phyloP scores from a whole-genome alignment of 2,113 vertebrate species.

The Grantiella picta region DNA sequence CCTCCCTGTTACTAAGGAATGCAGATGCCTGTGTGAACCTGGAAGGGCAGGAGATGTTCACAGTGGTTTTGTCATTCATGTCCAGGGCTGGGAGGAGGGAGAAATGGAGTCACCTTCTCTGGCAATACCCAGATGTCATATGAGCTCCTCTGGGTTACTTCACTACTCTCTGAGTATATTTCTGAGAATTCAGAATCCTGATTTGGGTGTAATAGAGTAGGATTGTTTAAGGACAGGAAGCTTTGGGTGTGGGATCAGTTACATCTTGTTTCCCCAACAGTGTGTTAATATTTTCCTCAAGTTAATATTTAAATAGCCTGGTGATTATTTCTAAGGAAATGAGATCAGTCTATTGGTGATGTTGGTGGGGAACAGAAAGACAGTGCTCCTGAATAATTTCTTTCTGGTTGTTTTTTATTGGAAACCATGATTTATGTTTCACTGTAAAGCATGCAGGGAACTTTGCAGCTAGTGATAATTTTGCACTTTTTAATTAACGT shows the following conservation, averaged over 20 bases:
- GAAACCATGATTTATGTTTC: background rate
- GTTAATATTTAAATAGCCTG: background rate
- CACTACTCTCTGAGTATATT: background rate
- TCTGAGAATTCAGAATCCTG: background rate
- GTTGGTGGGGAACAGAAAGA: background rate
- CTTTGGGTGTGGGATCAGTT: background rate
- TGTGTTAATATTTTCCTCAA: background rate
- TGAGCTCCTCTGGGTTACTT: background rate
- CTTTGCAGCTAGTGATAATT: background rate
- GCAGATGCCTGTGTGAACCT: background rate
- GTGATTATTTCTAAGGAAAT: constrained; percentile 3
- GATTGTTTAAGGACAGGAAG: background rate
- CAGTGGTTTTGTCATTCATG: background rate
- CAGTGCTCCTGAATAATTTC: background rate
- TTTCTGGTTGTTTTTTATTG: background rate
- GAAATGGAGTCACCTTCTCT: background rate
- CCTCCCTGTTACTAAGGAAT: background rate
- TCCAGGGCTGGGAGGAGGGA: background rate
- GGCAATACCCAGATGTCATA: background rate
- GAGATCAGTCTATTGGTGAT: background rate
- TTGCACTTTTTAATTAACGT: background rate
- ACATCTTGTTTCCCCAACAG: background rate
- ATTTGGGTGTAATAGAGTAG: background rate
- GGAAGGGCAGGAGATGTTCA: rapidly evolving
- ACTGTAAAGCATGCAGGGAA: background rate